Evolutionary conservation across 1,140 invertebrate genomes (phyloP), one percentile per base, ranked within the genome.

Genomic region (Danaus melanippus): DNA sequence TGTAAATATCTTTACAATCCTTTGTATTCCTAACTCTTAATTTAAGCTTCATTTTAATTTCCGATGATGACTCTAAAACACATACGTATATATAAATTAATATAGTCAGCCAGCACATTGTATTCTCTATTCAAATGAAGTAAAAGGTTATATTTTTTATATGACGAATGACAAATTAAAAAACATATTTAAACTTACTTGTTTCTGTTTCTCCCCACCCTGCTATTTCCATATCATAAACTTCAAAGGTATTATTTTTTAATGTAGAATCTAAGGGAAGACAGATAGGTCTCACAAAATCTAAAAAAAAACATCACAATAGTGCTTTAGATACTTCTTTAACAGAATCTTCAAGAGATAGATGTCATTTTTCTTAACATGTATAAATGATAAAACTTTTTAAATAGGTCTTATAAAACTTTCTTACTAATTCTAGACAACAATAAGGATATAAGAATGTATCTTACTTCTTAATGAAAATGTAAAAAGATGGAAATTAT

Each of bases 141-240:
- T 15, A 15, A 15, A 15, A 15, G 3, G 15, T 1, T 15, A 15
- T 15, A 15, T 3, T 15, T 15, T 15, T 15, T 3, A 15, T 15
- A 1, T 15, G 15, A 15, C 15, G 3, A 3, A 15, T 15, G 15
- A 15, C 15, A 15, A 15, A 15, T 15, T 3, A 3, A 15, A 1
- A 15, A 15, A 15, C 1, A 15, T 15, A n/a, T n/a, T n/a, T n/a
- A n/a, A 41, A 55, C 78, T 90, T 88, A 68, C 86, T 79, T 12
- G 68, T 88, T 73, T 94, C 92, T 1, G 93, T 93, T 79, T 90
- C 92, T 8, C 95, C 95, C 95, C 95, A 96, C 9, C 95, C 95
- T 5, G 94, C 93, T 0, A 94, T 92, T 58, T 90, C 90, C 52
- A 95, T 87, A 15, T 84, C 88, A 15, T 84, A 74, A 0, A 87